Evolutionary conservation across 2,797 vertebrate species (phyloP).

Genomic region (Hapalemur alaotrensis): DNA sequence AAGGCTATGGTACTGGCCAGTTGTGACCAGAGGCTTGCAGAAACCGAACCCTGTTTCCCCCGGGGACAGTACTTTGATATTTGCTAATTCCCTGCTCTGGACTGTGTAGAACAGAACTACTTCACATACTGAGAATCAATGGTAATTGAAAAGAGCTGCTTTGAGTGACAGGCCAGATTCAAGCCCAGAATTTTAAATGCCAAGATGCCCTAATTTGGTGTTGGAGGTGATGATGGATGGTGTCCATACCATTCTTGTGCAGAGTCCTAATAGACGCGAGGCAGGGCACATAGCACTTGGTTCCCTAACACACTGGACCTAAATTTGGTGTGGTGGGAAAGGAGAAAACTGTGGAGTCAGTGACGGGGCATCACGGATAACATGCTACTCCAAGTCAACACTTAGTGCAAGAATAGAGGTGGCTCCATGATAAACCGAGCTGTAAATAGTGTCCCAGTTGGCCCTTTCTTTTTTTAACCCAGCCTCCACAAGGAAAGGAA

Average conservation of each 20-base stretch:
- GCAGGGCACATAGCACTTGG: not conserved
- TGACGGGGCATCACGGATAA: not conserved
- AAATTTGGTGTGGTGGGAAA: not conserved
- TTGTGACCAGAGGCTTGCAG: no score
- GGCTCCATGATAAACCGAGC: not conserved
- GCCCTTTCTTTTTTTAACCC: not conserved
- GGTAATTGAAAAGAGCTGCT: not conserved
- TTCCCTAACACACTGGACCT: not conserved
- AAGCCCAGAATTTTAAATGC: not conserved
- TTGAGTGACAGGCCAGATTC: not conserved
- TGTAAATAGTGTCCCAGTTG: not conserved
- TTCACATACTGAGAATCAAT: not conserved
- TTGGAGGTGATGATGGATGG: not conserved
- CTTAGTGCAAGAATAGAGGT: not conserved
- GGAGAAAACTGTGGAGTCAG: not conserved
- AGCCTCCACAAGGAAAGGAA: not conserved
- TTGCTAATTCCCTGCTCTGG: not conserved
- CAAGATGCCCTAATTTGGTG: not conserved
- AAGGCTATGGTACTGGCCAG: not conserved
- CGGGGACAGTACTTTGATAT: not conserved
- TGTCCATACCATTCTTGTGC: not conserved
- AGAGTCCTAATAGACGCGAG: accelerated
- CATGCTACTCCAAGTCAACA: not conserved
- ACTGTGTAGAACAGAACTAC: not conserved
- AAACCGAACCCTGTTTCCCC: not conserved